A percentile compares a stretch with the other conserved stretches of the same genome.
These are phyloP conservation scores for Nipponia nippon DNA, from an alignment of 2,113 vertebrate genomes.

Conservation along the genomic window DNA sequence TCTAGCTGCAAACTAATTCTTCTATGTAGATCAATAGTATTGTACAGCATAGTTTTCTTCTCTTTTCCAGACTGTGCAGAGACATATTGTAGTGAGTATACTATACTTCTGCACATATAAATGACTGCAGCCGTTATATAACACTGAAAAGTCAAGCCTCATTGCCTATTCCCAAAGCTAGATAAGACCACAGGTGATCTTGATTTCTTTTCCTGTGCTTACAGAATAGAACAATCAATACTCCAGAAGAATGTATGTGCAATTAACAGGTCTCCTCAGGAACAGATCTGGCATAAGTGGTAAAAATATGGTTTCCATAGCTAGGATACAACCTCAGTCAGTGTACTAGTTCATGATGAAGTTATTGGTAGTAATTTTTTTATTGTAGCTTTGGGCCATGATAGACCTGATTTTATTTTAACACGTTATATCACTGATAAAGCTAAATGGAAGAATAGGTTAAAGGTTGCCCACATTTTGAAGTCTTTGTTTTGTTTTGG, in stretches of 20 bases:
- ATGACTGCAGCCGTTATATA: background rate
- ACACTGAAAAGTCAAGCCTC: background rate
- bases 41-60: background rate
- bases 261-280: background rate
- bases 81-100: background rate
- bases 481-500: background rate
- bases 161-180: background rate
- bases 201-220: background rate
- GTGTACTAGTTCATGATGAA: background rate
- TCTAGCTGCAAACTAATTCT: background rate
- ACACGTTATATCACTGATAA: background rate
- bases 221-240: background rate
- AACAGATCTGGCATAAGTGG: background rate
- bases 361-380: background rate
- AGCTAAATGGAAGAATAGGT: background rate
- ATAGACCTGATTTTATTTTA: background rate
- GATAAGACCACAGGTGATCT: background rate
- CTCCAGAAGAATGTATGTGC: background rate
- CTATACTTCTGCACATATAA: background rate
- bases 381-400: background rate
- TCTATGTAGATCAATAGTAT: rapidly evolving
- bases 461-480: background rate
- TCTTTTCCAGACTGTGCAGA: background rate
- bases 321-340: background rate
- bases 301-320: background rate